phyloP scores from a whole-genome alignment of 2,113 vertebrate genomes.

The Notiomystis cincta region DNA sequence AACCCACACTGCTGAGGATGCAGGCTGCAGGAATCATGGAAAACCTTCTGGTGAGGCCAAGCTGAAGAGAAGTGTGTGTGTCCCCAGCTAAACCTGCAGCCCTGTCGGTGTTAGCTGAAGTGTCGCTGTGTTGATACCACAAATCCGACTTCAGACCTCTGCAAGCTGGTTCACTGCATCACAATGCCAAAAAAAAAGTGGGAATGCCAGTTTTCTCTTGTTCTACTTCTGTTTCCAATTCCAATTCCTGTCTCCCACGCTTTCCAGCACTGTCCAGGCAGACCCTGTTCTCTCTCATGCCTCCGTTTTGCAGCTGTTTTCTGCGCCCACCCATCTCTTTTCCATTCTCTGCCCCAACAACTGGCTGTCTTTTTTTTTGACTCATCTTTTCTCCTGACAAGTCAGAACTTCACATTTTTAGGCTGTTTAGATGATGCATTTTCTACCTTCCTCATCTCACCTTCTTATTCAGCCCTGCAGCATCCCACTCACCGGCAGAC shows the following conservation, averaged over 20 bases:
- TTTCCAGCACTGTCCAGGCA: not conserved
- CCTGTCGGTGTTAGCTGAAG: not conserved
- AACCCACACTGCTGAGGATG: rapidly evolving
- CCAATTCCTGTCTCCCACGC: not conserved
- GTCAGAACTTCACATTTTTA: not conserved
- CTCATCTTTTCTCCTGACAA: not conserved
- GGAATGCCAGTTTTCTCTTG: not conserved
- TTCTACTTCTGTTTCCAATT: not conserved
- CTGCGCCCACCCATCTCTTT: not conserved
- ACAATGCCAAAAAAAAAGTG: not conserved
- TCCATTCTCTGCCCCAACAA: not conserved
- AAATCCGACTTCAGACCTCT: rapidly evolving
- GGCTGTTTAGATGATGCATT: not conserved
- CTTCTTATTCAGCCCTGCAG: not conserved
- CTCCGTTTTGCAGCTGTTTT: not conserved
- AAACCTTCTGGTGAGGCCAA: not conserved
- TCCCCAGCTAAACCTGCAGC: not conserved
- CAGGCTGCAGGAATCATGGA: not conserved
- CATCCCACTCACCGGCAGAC: not conserved
- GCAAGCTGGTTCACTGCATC: not conserved
- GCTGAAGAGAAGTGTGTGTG: not conserved
- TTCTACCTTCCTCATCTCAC: not conserved
- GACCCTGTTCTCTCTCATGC: not conserved
- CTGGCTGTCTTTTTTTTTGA: not conserved
- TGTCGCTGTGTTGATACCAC: not conserved